Conservation (phyloP, 1,140 invertebrate genomes). For the Rhynchophorus ferrugineus region DNA sequence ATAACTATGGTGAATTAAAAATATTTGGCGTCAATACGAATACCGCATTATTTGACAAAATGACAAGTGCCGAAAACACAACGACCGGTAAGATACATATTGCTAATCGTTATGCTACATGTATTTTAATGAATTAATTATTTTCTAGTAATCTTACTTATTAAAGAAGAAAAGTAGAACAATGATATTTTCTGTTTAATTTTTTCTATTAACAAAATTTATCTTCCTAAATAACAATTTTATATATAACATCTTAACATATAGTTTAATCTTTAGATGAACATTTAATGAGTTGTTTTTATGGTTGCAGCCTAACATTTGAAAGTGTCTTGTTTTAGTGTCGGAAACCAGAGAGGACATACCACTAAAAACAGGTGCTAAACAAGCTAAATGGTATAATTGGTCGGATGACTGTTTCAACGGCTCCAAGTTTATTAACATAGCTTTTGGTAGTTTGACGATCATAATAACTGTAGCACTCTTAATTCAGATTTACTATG, state of each 20-base stretch:
- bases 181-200: too few relatives aligned
- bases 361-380: conserved; percentile 41
- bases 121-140: neutral
- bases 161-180: too few relatives aligned
- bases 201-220: too few relatives aligned
- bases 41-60: neutral
- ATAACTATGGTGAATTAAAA: too few relatives aligned
- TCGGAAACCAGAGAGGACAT: conserved; percentile 44
- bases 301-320: too few relatives aligned
- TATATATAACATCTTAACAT: too few relatives aligned
- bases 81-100: neutral
- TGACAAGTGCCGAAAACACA: neutral
- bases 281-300: too few relatives aligned
- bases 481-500: conserved; percentile 57
- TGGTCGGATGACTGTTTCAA: conserved; percentile 36
- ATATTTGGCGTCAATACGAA: too few relatives aligned
- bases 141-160: too few relatives aligned
- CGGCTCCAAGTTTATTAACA: conserved; percentile 43
- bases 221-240: too few relatives aligned
- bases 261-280: too few relatives aligned
- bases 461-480: conserved; percentile 58
- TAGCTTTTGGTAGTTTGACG: conserved; percentile 48
- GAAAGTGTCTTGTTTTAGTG: conserved; percentile 4
- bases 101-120: too few relatives aligned
- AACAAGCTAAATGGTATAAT: conserved; percentile 24